These are phyloP conservation scores for Ichneumon xanthorius DNA, from an alignment of 2,888 invertebrate genomes.

Conservation along the genomic window DNA sequence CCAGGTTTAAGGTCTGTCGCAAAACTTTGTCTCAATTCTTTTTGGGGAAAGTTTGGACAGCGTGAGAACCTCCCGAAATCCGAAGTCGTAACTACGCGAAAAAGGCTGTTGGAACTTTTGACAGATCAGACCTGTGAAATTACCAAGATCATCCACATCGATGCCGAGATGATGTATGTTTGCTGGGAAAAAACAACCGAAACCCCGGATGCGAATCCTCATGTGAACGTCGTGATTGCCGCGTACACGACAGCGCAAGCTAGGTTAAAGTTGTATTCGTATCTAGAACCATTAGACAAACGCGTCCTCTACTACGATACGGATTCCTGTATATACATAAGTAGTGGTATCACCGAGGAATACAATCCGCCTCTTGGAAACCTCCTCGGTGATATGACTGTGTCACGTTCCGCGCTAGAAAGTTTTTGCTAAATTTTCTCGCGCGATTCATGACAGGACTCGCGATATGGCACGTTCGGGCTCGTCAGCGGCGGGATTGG, in stretches of 20 bases:
- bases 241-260: conserved; percentile 78
- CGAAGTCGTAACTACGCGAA: conserved; percentile 54
- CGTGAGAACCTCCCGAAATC: conserved; percentile 69
- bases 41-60: conserved; percentile 76
- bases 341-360: conserved; percentile 72
- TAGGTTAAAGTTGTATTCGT: conserved; percentile 77
- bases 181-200: conserved; percentile 46
- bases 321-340: no score
- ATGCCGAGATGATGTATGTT: conserved; percentile 67
- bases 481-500: no score
- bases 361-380: no score
- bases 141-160: conserved; percentile 59
- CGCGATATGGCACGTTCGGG: no score
- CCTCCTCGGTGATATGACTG: conserved; percentile 79
- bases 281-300: conserved; percentile 75
- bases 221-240: conserved; percentile 63
- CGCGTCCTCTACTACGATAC: conserved; percentile 79
- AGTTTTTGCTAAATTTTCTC: no score
- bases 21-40: conserved; percentile 74
- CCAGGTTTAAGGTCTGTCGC: conserved; percentile 72
- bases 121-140: conserved; percentile 65
- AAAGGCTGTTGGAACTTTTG: conserved; percentile 52
- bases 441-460: no score
- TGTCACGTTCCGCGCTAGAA: no score
- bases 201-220: not conserved